These are phyloP conservation scores for Odontesthes bonariensis DNA, from an alignment of 2,113 vertebrate genomes.

Conservation along the genomic window DNA sequence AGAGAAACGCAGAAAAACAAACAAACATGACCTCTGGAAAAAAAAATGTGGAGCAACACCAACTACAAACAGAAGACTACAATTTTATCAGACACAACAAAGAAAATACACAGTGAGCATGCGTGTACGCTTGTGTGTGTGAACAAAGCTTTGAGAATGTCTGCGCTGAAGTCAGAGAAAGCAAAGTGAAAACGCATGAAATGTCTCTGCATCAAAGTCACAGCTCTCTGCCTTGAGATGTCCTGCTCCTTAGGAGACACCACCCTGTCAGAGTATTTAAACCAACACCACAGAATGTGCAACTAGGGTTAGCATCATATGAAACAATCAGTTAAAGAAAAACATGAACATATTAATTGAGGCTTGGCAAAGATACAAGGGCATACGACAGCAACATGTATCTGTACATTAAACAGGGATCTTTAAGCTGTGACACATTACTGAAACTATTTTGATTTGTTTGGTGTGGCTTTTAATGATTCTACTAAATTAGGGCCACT, in stretches of 20 bases:
- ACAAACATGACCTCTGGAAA: slow-evolving; percentile 41
- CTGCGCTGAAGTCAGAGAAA: slow-evolving; percentile 24
- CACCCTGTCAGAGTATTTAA: slow-evolving; percentile 55
- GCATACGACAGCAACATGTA: background rate
- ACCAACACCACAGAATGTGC: slow-evolving; percentile 33
- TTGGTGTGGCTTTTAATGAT: slow-evolving; percentile 45
- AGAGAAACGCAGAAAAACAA: slow-evolving; percentile 49
- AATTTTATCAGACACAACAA: slow-evolving; percentile 32
- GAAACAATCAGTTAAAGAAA: slow-evolving; percentile 25
- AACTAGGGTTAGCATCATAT: slow-evolving; percentile 36
- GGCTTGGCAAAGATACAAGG: slow-evolving; percentile 10
- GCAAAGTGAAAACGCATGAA: slow-evolving; percentile 28
- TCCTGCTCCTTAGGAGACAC: slow-evolving; percentile 65
- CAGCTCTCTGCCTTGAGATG: slow-evolving; percentile 52
- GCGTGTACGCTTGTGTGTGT: background rate
- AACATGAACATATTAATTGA: slow-evolving; percentile 45
- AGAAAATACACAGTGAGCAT: slow-evolving; percentile 6
- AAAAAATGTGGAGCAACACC: slow-evolving; percentile 15
- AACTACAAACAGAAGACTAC: slow-evolving; percentile 18
- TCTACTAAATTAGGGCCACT: slow-evolving; percentile 45
- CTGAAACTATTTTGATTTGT: slow-evolving; percentile 53
- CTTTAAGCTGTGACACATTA: slow-evolving; percentile 32
- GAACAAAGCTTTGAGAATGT: slow-evolving; percentile 17
- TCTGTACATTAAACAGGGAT: slow-evolving; percentile 10
- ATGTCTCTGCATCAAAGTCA: slow-evolving; percentile 43